phyloP scores from a whole-genome alignment of 1,140 invertebrate genomes.

The Diorhabda sublineata region DNA sequence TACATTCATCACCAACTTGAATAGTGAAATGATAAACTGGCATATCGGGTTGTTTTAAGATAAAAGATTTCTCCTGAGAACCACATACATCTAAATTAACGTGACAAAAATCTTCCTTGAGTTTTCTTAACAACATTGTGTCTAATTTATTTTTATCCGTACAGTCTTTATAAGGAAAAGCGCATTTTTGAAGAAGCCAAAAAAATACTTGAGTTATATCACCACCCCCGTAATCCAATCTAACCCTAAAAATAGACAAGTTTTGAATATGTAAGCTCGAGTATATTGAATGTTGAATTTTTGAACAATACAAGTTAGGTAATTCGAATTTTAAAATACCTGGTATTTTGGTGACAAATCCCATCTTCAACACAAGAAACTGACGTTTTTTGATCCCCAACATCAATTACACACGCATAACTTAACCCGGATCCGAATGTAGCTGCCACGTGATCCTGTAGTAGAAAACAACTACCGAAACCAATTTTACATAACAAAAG shows the following conservation, averaged over 20 bases:
- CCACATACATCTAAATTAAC: conserved; percentile 86
- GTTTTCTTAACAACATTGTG: conserved; percentile 69
- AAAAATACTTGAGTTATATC: conserved; percentile 84
- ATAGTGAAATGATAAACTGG: conserved; percentile 71
- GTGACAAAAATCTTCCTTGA: conserved; percentile 90
- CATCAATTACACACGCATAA: conserved; percentile 90
- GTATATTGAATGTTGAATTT: too few species aligned
- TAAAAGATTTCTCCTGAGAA: conserved; percentile 73
- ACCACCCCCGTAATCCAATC: conserved; percentile 84
- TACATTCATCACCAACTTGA: conserved; percentile 87
- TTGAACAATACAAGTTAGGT: too few species aligned
- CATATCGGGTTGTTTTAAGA: conserved; percentile 68
- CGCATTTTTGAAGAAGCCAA: conserved; percentile 81
- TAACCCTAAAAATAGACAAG: conserved; percentile 12
- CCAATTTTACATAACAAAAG: conserved; percentile 78
- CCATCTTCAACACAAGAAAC: conserved; percentile 96
- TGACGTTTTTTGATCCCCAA: conserved; percentile 93
- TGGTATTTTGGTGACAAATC: conserved; percentile 83
- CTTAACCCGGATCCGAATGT: conserved; percentile 91
- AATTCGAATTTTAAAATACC: conserved; percentile 40
- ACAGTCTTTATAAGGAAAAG: conserved; percentile 82
- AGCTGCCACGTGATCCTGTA: conserved; percentile 83
- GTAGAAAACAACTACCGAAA: conserved; percentile 84
- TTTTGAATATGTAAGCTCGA: too few species aligned
- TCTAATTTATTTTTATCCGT: conserved; percentile 66